A percentile compares a stretch with the other conserved stretches of the same genome.
Conservation (phyloP, 2,888 invertebrate genomes). For the Epistrophe eligans region DNA sequence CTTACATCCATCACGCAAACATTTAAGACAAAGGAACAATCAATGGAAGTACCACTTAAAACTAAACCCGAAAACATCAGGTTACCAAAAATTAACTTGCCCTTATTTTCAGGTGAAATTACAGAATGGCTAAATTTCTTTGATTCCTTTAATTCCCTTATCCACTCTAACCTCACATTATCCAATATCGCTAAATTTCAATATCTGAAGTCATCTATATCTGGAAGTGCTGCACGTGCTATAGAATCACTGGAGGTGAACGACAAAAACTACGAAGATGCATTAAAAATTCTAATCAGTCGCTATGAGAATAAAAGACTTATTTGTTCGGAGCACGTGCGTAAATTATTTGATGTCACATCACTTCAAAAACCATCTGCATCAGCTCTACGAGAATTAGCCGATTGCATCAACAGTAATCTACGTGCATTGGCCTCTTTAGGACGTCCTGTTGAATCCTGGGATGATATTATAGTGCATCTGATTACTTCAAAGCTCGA, state of each 20-base stretch:
- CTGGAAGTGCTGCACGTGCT: neutral
- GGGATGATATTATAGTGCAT: neutral
- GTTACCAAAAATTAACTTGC: slow-evolving; percentile 1
- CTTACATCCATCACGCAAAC: too few species aligned
- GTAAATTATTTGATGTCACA: slow-evolving; percentile 4
- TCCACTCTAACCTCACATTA: neutral
- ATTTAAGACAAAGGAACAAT: too few species aligned
- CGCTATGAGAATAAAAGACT: slow-evolving; percentile 1
- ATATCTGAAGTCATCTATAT: neutral
- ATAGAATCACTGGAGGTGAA: neutral
- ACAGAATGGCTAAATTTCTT: neutral
- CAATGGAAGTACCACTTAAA: neutral
- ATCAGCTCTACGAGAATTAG: neutral
- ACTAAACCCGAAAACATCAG: neutral
- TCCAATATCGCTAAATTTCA: slow-evolving; percentile 8
- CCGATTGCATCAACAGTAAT: neutral
- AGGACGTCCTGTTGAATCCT: neutral
- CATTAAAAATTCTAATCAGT: neutral
- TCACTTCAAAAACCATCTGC: neutral
- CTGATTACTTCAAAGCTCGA: neutral
- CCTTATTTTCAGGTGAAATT: neutral
- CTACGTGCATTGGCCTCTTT: neutral
- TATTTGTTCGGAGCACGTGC: neutral
- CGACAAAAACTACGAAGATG: neutral
- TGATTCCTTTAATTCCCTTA: neutral